Evolutionary conservation across 2,888 invertebrate genomes (phyloP).

Genomic region (Euplagia quadripunctaria): DNA sequence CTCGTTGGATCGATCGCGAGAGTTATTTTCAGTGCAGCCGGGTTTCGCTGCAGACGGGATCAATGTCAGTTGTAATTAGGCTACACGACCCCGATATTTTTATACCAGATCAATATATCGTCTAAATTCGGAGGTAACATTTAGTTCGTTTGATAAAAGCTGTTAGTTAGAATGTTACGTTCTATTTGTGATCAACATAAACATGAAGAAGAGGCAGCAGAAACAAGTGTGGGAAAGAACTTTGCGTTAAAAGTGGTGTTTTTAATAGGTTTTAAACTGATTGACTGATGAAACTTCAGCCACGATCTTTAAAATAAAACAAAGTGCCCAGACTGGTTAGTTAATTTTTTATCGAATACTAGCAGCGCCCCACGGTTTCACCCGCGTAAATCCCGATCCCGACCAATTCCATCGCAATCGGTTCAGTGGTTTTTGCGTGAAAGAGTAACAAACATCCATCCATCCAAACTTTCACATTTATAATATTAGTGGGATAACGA

Average conservation of each 20-base stretch:
- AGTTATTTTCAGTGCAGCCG: conserved; percentile 71
- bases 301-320: neutral
- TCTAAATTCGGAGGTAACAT: conserved; percentile 38
- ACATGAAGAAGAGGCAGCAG: neutral
- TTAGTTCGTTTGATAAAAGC: conserved; percentile 20
- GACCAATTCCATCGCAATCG: too few species aligned
- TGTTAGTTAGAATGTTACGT: neutral
- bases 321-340: neutral
- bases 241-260: neutral
- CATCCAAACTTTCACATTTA: too few species aligned
- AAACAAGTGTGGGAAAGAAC: neutral
- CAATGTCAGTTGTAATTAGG: conserved; percentile 81
- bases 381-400: too few species aligned
- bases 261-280: neutral
- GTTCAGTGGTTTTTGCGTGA: too few species aligned
- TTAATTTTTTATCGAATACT: neutral
- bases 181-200: neutral
- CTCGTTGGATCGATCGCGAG: conserved; percentile 59
- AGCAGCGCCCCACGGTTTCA: too few species aligned
- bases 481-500: too few species aligned
- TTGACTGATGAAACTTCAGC: neutral
- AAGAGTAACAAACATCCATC: too few species aligned
- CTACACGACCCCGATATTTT: conserved; percentile 72
- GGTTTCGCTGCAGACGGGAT: conserved; percentile 73
- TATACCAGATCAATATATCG: conserved; percentile 65